phyloP scores from a whole-genome alignment of 2,888 invertebrate species.

The Eulithis testata region DNA sequence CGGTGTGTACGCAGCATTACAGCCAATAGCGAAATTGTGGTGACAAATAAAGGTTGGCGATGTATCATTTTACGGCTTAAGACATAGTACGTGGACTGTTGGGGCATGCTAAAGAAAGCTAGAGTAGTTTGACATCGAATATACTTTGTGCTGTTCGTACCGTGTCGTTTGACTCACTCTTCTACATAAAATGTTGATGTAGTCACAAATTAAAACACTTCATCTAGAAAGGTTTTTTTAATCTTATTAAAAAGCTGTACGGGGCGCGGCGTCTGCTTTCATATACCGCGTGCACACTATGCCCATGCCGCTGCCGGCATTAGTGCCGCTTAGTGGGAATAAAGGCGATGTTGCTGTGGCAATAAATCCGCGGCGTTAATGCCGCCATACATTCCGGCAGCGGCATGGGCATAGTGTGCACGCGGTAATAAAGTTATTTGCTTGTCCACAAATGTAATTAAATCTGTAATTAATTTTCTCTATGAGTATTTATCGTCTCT shows the following conservation, averaged over 20 bases:
- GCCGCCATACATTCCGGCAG: no score
- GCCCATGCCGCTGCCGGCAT: no score
- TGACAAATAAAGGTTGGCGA: slow-evolving; percentile 1
- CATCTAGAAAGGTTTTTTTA: background rate
- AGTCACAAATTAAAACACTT: background rate
- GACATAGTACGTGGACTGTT: background rate
- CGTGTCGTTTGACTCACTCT: background rate
- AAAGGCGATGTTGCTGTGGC: no score
- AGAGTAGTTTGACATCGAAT: background rate
- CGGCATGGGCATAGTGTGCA: no score
- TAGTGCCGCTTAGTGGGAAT: no score
- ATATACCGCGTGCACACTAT: no score
- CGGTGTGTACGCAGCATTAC: background rate
- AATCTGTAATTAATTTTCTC: slow-evolving; percentile 12
- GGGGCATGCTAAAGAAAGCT: background rate
- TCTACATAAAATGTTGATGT: background rate
- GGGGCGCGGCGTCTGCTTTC: background rate
- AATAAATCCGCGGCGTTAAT: no score
- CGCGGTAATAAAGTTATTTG: slow-evolving; percentile 15
- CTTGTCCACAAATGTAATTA: slow-evolving; percentile 19
- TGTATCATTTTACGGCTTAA: background rate
- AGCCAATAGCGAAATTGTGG: background rate
- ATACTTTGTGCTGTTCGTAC: background rate
- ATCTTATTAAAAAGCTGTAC: slow-evolving; percentile 1
- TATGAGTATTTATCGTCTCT: slow-evolving; percentile 17